These are phyloP conservation scores for Hypolimnas misippus DNA, from an alignment of 2,888 invertebrate species.

Conservation along the genomic window DNA sequence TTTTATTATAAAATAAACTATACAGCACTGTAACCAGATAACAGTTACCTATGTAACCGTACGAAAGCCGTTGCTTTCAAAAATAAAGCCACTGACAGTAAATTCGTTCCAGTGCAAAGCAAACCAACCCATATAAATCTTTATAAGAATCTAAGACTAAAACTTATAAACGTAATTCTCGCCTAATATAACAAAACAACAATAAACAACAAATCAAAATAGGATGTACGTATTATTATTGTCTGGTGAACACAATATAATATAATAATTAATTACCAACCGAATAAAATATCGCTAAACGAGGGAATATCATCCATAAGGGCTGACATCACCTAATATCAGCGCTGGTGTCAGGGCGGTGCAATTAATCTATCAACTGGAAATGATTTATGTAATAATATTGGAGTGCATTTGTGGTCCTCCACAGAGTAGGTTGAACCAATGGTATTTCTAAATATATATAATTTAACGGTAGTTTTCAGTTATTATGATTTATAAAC, in stretches of 20 bases:
- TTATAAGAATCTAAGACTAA: too few relatives aligned
- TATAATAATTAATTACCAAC: slow-evolving; percentile 4
- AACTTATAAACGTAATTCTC: too few relatives aligned
- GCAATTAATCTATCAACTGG: slow-evolving; percentile 46
- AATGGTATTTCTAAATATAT: neutral
- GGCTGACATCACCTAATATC: slow-evolving; percentile 30
- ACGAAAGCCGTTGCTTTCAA: too few relatives aligned
- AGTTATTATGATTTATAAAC: too few relatives aligned
- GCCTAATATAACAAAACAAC: neutral
- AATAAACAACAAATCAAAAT: neutral
- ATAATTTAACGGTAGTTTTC: too few relatives aligned
- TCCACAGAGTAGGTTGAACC: slow-evolving; percentile 26
- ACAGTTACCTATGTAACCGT: too few relatives aligned
- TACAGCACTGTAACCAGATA: too few relatives aligned
- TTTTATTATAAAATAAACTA: too few relatives aligned
- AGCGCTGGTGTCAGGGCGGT: slow-evolving; percentile 32
- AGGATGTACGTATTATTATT: neutral
- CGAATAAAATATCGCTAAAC: slow-evolving; percentile 16
- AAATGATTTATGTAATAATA: slow-evolving; percentile 48
- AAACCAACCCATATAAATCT: too few relatives aligned
- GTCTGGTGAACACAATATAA: neutral
- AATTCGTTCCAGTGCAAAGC: too few relatives aligned
- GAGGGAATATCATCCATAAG: slow-evolving; percentile 4
- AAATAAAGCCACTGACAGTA: too few relatives aligned
- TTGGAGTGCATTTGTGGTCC: slow-evolving; percentile 41